These are phyloP conservation scores for Rhea americana DNA, from an alignment of 2,113 vertebrate genomes.

Conservation along the genomic window DNA sequence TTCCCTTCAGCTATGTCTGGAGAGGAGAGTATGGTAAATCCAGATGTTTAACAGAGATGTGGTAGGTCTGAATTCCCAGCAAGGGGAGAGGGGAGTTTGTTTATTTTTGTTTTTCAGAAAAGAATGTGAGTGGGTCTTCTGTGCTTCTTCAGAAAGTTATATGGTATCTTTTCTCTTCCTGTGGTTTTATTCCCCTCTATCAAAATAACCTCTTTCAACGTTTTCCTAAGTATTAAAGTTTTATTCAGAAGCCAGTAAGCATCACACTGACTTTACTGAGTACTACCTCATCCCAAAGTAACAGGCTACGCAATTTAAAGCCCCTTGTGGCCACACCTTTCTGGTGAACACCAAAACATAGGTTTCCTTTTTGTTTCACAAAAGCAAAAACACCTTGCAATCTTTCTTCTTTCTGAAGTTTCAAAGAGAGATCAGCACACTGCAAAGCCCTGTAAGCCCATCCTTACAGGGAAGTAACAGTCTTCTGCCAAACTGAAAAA, in stretches of 20 bases:
- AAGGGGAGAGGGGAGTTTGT: fast-evolving
- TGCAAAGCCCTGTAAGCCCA: not conserved
- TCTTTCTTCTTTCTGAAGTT: not conserved
- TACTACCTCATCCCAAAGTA: not conserved
- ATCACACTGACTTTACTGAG: not conserved
- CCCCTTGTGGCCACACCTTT: not conserved
- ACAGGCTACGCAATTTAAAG: not conserved
- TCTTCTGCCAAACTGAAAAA: not conserved
- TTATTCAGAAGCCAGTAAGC: not conserved
- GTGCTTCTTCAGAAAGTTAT: not conserved
- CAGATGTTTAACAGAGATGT: too few relatives aligned
- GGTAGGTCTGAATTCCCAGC: not conserved
- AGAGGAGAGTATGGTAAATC: not conserved
- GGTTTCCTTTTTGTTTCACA: not conserved
- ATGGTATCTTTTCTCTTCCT: not conserved
- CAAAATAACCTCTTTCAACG: not conserved
- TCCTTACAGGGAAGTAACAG: not conserved
- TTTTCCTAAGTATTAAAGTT: not conserved
- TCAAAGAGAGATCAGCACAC: not conserved
- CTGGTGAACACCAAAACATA: not conserved
- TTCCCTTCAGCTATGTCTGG: not conserved
- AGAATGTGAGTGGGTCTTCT: not conserved
- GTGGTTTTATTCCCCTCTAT: not conserved
- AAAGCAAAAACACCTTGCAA: not conserved
- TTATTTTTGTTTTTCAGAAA: not conserved